A percentile compares a stretch with the other conserved stretches of the same genome.
phyloP scores from a whole-genome alignment of 2,797 vertebrate genomes.

The Acrossocheilus wenchowensis region DNA sequence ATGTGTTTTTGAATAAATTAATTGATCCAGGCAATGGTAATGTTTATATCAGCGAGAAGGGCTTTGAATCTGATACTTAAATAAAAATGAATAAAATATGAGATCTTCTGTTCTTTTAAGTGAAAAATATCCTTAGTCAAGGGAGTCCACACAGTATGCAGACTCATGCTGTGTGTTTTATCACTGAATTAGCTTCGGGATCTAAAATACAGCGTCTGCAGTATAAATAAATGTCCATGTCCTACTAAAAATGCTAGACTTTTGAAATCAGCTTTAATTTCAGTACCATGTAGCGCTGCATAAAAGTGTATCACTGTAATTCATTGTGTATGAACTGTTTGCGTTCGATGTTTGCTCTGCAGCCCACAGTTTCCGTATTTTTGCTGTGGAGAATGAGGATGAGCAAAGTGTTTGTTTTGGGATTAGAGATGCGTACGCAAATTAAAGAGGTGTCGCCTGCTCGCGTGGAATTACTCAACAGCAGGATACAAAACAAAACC shows the following conservation, averaged over 20 bases:
- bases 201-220: not conserved
- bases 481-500: slow-evolving; percentile 31
- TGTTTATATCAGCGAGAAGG: not conserved
- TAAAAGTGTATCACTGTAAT: not conserved
- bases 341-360: not conserved
- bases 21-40: not conserved
- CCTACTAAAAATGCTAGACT: slow-evolving; percentile 3
- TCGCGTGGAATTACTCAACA: slow-evolving; percentile 25
- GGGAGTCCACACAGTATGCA: not conserved
- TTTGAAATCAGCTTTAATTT: slow-evolving; percentile 1
- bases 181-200: slow-evolving; percentile 11
- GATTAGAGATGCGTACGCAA: slow-evolving; percentile 29
- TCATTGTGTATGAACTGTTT: slow-evolving; percentile 15
- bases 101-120: not conserved
- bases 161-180: slow-evolving; percentile 25
- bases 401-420: slow-evolving; percentile 30
- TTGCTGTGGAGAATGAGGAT: not conserved
- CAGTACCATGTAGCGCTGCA: not conserved
- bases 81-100: not conserved
- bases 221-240: slow-evolving; percentile 6
- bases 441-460: slow-evolving; percentile 21
- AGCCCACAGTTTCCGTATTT: slow-evolving; percentile 4
- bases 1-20: not conserved
- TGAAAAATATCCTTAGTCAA: not conserved
- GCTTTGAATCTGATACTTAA: not conserved